Conservation (phyloP, 2,113 vertebrate genomes). For the Manacus vitellinus region DNA sequence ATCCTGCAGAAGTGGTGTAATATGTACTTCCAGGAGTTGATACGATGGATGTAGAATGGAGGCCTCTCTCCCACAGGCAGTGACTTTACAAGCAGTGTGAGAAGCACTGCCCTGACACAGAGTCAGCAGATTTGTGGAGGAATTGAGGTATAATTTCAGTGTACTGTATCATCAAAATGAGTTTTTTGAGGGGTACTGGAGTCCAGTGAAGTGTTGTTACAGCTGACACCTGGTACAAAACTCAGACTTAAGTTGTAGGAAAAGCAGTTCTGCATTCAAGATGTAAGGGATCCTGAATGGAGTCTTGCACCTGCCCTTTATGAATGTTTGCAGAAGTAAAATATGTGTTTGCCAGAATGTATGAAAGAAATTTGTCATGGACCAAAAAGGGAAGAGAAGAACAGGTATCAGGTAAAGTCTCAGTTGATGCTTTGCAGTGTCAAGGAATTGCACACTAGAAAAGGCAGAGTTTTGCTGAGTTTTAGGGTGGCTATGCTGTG, state of each 20-base stretch:
- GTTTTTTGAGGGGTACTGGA: not conserved
- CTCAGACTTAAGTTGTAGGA: not conserved
- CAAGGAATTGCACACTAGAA: not conserved
- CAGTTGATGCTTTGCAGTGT: not conserved
- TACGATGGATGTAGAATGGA: not conserved
- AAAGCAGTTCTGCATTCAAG: not conserved
- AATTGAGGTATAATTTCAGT: not conserved
- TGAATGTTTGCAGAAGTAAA: not conserved
- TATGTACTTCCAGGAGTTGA: not conserved
- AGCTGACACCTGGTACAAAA: not conserved
- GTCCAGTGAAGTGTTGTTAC: not conserved
- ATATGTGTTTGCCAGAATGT: not conserved
- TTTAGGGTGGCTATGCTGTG: not conserved
- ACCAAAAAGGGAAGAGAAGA: not conserved
- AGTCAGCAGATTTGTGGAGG: not conserved
- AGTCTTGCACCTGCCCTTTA: not conserved
- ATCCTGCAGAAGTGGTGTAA: not conserved
- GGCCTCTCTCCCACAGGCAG: not conserved
- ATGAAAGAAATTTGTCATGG: not conserved
- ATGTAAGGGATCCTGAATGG: not conserved
- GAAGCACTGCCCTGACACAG: not conserved
- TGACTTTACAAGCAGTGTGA: not conserved
- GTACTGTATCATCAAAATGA: not conserved
- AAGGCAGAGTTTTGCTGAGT: not conserved
- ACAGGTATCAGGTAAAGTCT: not conserved